A percentile compares a stretch with the other conserved stretches of the same genome.
Evolutionary conservation across 2,113 vertebrate genomes (phyloP).

Genomic region (Halichoerus grypus): DNA sequence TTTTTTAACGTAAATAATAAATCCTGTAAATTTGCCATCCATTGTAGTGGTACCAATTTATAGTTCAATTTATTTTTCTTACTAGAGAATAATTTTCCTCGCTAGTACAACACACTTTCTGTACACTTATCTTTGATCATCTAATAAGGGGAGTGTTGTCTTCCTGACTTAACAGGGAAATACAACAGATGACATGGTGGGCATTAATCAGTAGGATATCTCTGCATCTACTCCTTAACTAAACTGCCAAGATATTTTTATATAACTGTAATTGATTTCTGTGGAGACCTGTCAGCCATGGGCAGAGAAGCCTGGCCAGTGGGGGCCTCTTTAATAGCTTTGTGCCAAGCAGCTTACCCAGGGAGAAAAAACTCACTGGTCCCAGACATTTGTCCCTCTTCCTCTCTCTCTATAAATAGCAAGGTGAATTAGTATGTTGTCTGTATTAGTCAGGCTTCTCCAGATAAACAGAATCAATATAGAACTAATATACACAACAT

Average conservation of each 20-base stretch:
- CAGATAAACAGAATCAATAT: not conserved
- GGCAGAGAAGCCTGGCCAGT: not conserved
- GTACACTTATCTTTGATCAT: not conserved
- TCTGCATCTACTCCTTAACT: not conserved
- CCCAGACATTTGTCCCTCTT: not conserved
- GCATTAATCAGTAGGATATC: not conserved
- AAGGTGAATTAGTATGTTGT: not conserved
- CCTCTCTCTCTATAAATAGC: not conserved
- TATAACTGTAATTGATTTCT: not conserved
- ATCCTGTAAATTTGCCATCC: not conserved
- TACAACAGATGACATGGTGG: not conserved
- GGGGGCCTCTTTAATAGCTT: not conserved
- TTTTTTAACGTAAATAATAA: not conserved
- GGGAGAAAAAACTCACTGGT: not conserved
- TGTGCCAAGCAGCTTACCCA: not conserved
- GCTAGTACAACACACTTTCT: not conserved
- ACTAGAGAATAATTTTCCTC: not conserved
- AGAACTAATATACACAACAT: not conserved
- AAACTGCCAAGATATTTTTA: not conserved
- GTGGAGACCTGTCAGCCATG: not conserved
- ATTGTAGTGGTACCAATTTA: not conserved
- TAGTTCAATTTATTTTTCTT: constrained; percentile 6
- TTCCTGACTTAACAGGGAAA: not conserved
- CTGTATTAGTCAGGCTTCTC: not conserved
- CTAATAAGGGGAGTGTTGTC: not conserved